These are phyloP conservation scores for Drosophila ambigua DNA, from an alignment of 1,140 invertebrate species.

Conservation along the genomic window DNA sequence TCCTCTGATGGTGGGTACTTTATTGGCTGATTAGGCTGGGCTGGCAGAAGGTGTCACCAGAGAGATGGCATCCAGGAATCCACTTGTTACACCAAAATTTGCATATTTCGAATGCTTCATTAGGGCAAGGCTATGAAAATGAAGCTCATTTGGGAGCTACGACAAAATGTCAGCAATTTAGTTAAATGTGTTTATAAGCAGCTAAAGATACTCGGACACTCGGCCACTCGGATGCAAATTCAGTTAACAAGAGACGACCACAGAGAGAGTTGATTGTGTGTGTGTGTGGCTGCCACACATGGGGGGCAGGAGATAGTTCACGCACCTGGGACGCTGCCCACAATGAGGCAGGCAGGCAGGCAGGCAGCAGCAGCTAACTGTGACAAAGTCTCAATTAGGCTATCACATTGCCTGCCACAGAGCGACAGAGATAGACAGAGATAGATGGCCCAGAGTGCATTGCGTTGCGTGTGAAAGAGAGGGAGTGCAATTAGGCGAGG, in stretches of 20 bases:
- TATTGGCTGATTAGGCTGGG: too few species aligned
- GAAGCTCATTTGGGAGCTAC: conserved; percentile 56
- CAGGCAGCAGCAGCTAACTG: conserved; percentile 43
- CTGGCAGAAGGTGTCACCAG: not conserved
- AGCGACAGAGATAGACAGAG: conserved; percentile 6
- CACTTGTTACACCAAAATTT: conserved; percentile 37
- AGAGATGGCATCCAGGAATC: conserved; percentile 10
- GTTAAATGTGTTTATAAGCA: conserved; percentile 32
- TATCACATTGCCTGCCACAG: conserved; percentile 63
- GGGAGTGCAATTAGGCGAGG: conserved; percentile 66
- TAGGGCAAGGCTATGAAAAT: conserved; percentile 12
- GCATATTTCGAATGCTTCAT: conserved; percentile 6
- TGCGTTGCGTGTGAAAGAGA: conserved; percentile 21
- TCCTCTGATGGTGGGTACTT: too few species aligned
- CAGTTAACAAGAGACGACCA: conserved; percentile 22
- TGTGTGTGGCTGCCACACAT: conserved; percentile 8
- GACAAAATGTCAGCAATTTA: conserved; percentile 39
- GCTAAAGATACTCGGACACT: conserved; percentile 15
- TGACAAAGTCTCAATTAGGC: conserved; percentile 82
- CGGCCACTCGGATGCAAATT: conserved; percentile 1
- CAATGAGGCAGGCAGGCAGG: conserved; percentile 35
- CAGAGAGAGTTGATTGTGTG: conserved; percentile 21
- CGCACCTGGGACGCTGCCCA: conserved; percentile 54
- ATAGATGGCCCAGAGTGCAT: not conserved
- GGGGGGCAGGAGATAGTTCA: conserved; percentile 31